These are phyloP conservation scores for Acropternis orthonyx DNA, from an alignment of 2,797 vertebrate species.

Conservation along the genomic window DNA sequence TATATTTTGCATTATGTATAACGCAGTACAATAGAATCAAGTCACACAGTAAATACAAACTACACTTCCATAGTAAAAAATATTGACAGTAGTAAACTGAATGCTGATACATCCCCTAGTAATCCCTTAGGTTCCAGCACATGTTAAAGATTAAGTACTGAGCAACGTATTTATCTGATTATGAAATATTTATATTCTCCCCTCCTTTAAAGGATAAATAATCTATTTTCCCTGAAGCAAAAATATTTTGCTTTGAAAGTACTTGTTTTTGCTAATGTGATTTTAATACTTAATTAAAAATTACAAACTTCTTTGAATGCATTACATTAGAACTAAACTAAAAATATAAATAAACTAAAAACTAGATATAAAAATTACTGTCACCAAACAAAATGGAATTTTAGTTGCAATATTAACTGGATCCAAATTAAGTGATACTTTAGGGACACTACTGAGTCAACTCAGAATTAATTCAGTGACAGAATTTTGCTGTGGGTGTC, in stretches of 20 bases:
- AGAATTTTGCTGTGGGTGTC: background rate
- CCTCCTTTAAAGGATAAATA: background rate
- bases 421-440: background rate
- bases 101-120: background rate
- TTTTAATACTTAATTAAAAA: conserved; percentile 36
- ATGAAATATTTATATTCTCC: conserved; percentile 18
- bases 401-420: background rate
- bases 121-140: background rate
- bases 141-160: conserved; percentile 14
- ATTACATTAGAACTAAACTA: background rate
- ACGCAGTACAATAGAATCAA: background rate
- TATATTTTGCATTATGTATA: background rate
- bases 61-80: background rate
- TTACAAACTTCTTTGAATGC: background rate
- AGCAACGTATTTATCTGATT: conserved; percentile 11
- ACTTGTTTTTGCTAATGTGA: background rate
- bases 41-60: background rate
- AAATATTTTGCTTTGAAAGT: conserved; percentile 1
- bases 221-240: background rate
- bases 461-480: background rate
- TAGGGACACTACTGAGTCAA: background rate
- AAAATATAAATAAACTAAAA: background rate
- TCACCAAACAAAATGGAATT: background rate
- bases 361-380: background rate
- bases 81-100: conserved; percentile 22